These are phyloP conservation scores for Pteropus rufus DNA, from an alignment of 2,797 vertebrate genomes.

Conservation along the genomic window DNA sequence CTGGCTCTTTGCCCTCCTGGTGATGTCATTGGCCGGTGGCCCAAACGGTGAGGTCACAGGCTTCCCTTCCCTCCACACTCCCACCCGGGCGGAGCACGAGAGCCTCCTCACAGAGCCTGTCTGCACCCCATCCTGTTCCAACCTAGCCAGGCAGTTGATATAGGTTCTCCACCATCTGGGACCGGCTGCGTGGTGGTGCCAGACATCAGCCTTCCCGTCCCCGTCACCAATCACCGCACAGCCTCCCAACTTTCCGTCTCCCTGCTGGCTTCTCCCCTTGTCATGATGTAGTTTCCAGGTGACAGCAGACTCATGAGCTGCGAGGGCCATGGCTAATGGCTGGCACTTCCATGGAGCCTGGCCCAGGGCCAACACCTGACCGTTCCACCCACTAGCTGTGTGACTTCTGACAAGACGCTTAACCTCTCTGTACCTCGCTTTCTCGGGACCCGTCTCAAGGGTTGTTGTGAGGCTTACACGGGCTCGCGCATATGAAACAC, in stretches of 20 bases:
- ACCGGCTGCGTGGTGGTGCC: not conserved
- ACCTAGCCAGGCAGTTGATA: not conserved
- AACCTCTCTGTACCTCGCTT: conserved; percentile 12
- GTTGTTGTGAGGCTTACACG: fast-evolving
- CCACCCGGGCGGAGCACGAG: not conserved
- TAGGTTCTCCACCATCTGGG: conserved; percentile 26
- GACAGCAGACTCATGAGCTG: not conserved
- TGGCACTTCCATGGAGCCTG: not conserved
- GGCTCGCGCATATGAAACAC: not conserved
- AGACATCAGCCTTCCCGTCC: not conserved
- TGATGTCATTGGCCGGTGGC: conserved; percentile 79
- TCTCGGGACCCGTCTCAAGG: not conserved
- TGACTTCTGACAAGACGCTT: not conserved
- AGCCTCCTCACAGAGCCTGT: not conserved
- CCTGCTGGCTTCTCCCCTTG: not conserved
- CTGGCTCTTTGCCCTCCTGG: conserved; percentile 71
- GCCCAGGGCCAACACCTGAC: not conserved
- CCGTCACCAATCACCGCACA: not conserved
- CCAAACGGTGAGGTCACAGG: conserved; percentile 66
- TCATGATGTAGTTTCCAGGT: not conserved
- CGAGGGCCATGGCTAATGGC: fast-evolving
- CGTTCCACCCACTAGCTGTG: not conserved
- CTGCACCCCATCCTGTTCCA: not conserved
- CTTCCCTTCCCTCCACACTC: conserved; percentile 58
- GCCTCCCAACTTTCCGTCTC: not conserved